Conservation (phyloP, 2,797 vertebrate species). For the Lutjanus argentimaculatus region DNA sequence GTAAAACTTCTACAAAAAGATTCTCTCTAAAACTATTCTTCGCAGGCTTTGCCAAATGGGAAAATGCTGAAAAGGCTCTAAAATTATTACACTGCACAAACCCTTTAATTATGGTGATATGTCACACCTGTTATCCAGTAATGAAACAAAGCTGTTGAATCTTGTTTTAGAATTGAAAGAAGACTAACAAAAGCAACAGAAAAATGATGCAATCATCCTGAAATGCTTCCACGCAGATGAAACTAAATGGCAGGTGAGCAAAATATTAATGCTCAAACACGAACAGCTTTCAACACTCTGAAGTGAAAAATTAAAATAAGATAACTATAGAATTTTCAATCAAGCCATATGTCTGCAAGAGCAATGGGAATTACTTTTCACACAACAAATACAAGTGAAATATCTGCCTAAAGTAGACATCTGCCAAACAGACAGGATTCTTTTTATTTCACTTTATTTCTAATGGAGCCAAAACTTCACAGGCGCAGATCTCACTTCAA, state of each 20-base stretch:
- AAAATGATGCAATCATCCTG: constrained; percentile 35
- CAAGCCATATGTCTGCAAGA: constrained; percentile 30
- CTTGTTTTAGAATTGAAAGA: constrained; percentile 37
- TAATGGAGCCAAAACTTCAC: constrained; percentile 33
- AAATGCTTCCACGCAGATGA: constrained; percentile 47
- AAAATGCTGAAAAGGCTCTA: constrained; percentile 13
- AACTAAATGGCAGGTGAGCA: constrained; percentile 34
- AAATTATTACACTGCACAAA: constrained; percentile 43
- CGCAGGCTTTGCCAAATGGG: not conserved
- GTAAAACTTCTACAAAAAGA: not conserved
- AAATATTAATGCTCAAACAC: constrained; percentile 34
- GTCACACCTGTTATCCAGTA: constrained; percentile 36
- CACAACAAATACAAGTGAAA: constrained; percentile 18
- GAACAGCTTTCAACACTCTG: constrained; percentile 11
- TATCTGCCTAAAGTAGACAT: constrained; percentile 24
- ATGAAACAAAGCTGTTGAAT: constrained; percentile 35
- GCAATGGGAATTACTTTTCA: constrained; percentile 23
- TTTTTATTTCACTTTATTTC: constrained; percentile 25
- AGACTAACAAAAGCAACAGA: constrained; percentile 31
- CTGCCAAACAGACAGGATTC: constrained; percentile 16
- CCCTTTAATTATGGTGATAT: constrained; percentile 41
- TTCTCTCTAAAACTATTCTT: constrained; percentile 18
- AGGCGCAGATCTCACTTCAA: constrained; percentile 16
- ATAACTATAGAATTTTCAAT: constrained; percentile 40
- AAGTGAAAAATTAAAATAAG: constrained; percentile 23